Base-by-base conservation (phyloP, 2,113 vertebrate genomes). In the Boulengeromyrus knoepffleri region DNA sequence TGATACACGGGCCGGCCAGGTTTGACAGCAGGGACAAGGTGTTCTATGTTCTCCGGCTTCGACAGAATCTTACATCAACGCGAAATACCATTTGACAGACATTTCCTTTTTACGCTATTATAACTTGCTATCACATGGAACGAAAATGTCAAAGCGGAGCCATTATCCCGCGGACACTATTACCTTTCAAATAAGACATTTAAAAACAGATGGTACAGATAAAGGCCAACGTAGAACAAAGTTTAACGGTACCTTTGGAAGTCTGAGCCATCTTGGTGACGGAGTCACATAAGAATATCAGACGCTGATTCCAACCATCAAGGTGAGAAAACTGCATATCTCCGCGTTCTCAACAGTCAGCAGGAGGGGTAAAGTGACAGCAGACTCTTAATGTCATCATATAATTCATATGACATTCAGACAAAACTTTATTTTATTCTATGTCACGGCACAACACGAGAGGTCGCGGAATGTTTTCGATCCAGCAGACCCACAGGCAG, bases 71-170 rank as follows among this genome's bases (percentile, higher is more conserved):
- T 88, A 93, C 94, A 93, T 95, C 93, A 90, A 92, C 92, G 89
- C 89, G 93, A 94, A 94, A 94, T 90, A 85, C 90, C 3, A 87
- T 93, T 94, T 95, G 95, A 96, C 91, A 94, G 95, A 93, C 94
- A 87, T 84, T 52, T 92, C 93, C 93, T 95, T 94, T 93, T 94
- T 93, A 89, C 90, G 91, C 91, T 46, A 91, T 93, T 27, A 17
- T 89, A 92, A 92, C 90, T 89, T 91, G 92, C 93, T 92, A 83
- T 90, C 84, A 70, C 88, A 93, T 88, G 92, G 91, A 90, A 88
- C 87, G 80, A 91, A 91, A 90, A 85, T 83, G 90, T 92, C 90
- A 89, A 77, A 5, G 45, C 27, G 86, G 90, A 90, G 56, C 31
- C 36, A 77, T 90, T 93, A 89, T 89, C 92, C 92, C 91, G 90